Percentiles rank a stretch among this genome's conserved stretches.
Evolutionary conservation across 2,888 invertebrate species (phyloP).

Genomic region (Cybosia mesomella): DNA sequence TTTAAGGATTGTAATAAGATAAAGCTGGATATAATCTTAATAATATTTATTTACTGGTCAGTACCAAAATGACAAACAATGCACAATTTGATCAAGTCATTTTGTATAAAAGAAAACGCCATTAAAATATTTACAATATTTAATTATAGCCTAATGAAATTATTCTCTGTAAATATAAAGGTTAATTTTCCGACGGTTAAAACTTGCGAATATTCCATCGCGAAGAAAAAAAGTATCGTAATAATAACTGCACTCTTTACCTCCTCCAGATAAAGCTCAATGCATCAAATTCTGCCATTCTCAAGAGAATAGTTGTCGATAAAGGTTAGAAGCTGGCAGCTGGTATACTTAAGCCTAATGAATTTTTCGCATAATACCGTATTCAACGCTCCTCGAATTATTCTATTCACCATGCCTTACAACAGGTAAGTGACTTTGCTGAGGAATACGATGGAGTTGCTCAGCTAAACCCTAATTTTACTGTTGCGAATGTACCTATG

Average conservation of each 20-base stretch:
- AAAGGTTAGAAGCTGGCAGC: constrained; percentile 18
- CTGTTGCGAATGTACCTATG: not conserved
- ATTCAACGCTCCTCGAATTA: constrained; percentile 27
- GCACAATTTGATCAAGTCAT: too few species aligned
- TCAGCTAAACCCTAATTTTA: not conserved
- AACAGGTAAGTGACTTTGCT: constrained; percentile 22
- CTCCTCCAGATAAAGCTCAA: not conserved
- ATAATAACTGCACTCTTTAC: not conserved
- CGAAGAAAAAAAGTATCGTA: too few species aligned
- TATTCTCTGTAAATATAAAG: too few species aligned
- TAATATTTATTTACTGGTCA: not conserved
- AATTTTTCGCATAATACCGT: constrained; percentile 38
- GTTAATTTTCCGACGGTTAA: too few species aligned
- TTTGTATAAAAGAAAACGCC: too few species aligned
- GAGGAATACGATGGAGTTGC: not conserved
- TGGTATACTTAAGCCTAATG: constrained; percentile 34
- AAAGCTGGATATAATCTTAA: not conserved
- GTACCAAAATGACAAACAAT: too few species aligned
- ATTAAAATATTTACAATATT: too few species aligned
- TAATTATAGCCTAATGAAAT: too few species aligned
- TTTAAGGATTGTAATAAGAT: not conserved
- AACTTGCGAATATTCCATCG: too few species aligned
- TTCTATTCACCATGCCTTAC: constrained; percentile 30
- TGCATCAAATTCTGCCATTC: not conserved
- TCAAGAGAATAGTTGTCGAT: constrained; percentile 16